Evolutionary conservation across 92 coral and sea anemone genomes (phyloP), one percentile per base, ranked within the genome.

Genomic region (Galaxea fascicularis): DNA sequence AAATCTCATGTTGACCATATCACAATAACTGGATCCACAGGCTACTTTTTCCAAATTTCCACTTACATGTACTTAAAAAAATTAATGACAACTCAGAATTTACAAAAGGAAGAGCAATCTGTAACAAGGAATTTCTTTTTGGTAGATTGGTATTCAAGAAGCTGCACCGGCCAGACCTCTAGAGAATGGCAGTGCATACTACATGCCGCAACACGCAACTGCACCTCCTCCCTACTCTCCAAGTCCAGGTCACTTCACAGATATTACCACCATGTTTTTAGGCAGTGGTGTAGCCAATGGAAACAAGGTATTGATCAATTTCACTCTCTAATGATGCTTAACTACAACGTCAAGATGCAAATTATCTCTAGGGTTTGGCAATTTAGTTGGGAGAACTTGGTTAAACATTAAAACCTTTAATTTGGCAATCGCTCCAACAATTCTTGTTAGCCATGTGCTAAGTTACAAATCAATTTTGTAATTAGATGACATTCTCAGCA

Each of bases 81-180:
- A n/a, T n/a, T n/a, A n/a, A n/a, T n/a, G n/a, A n/a, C n/a, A n/a
- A n/a, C n/a, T n/a, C n/a, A n/a, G n/a, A n/a, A n/a, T n/a, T 49
- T 9, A 10, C 10, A 3, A 1, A 49, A 10, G 3, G 24, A 15
- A 16, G 16, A 20, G 8, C 6, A 16, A 26, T 26, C 53, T 24
- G 44, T 39, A 80, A 17, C 17, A 8, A 9, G 8, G 1, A 51
- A 41, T 24, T 51, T 67, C 28, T 24, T 76, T 86, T 74, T 41
- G 4, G 10, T 67, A 95, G 98, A 95, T 95, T 94, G 98, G 98
- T 9, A 92, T 92, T 64, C 82, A 88, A 53, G 86, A 88, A 29
- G 79, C 83, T 4, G 57, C 80, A 6, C 84, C 86, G 14, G 16
- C 69, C 20, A 35, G 86, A 71, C 54, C 81, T 11, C 13, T 20